These are phyloP conservation scores for Panagrolaimus sp. DNA, from an alignment of 1,140 invertebrate genomes.

Conservation along the genomic window DNA sequence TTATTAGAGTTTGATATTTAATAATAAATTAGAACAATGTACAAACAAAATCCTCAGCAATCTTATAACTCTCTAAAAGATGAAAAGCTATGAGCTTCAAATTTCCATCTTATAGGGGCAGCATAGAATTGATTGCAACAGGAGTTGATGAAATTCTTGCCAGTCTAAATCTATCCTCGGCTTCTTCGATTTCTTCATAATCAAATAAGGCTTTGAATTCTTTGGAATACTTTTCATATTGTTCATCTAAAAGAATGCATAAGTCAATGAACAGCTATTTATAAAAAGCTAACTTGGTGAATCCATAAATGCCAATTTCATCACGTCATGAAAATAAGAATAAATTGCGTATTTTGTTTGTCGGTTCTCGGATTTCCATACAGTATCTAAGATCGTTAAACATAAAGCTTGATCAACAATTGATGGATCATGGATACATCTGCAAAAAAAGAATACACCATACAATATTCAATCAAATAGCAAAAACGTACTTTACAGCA, in stretches of 20 bases:
- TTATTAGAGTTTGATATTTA: no score
- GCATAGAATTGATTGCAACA: not conserved
- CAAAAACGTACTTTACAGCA: not conserved
- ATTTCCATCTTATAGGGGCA: no score
- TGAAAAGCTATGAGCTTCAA: no score
- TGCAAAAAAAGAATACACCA: not conserved
- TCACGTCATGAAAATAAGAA: constrained; percentile 25
- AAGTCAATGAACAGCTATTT: no score
- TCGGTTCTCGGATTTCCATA: constrained; percentile 28
- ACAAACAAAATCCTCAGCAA: no score
- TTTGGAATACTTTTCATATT: constrained; percentile 26
- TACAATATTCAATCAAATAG: not conserved
- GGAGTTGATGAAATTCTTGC: constrained; percentile 24
- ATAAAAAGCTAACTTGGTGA: no score
- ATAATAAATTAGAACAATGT: no score
- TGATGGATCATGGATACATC: not conserved
- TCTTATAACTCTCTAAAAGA: no score
- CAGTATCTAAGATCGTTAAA: constrained; percentile 28
- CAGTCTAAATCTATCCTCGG: constrained; percentile 33
- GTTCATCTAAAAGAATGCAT: not conserved
- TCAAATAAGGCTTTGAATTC: constrained; percentile 35
- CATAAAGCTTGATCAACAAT: constrained; percentile 3
- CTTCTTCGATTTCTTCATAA: constrained; percentile 35
- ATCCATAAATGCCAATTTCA: constrained; percentile 16
- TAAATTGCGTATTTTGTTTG: constrained; percentile 36